Conservation (phyloP, 2,797 vertebrate genomes). For the Pantherophis vulpinus region DNA sequence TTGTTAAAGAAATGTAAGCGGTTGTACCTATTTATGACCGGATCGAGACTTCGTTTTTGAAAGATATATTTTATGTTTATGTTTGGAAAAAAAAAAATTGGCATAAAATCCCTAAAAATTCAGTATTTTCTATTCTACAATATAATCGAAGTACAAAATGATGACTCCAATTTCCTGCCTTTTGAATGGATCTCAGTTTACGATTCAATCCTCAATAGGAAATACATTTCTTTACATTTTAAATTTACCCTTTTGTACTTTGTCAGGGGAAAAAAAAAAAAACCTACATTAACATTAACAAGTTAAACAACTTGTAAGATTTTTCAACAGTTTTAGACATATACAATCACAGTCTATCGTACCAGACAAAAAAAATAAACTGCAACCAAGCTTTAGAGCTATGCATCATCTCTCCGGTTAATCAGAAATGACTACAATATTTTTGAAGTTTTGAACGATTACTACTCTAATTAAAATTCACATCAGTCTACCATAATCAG, state of each 20-base stretch:
- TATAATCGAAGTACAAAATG: slow-evolving; percentile 56
- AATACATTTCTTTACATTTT: background rate
- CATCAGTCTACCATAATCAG: slow-evolving; percentile 81
- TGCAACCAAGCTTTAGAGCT: slow-evolving; percentile 25
- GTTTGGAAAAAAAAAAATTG: slow-evolving; percentile 16
- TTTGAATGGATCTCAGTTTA: slow-evolving; percentile 18
- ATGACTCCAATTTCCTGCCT: slow-evolving; percentile 40
- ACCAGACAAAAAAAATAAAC: background rate
- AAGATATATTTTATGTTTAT: too few relatives aligned
- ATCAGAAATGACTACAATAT: slow-evolving; percentile 23
- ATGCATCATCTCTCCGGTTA: slow-evolving; percentile 25
- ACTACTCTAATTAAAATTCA: slow-evolving; percentile 87
- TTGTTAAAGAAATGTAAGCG: too few relatives aligned
- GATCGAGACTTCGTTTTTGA: too few relatives aligned
- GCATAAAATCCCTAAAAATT: slow-evolving; percentile 78
- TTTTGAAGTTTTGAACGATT: background rate
- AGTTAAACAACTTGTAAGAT: slow-evolving; percentile 26
- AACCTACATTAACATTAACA: background rate
- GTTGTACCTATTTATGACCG: too few relatives aligned
- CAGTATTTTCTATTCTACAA: slow-evolving; percentile 61
- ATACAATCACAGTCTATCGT: background rate
- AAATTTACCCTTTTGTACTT: background rate
- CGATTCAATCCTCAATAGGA: background rate
- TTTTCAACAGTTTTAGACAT: slow-evolving; percentile 30
- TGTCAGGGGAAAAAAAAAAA: background rate